Base-by-base conservation (phyloP, 2,797 vertebrate species). In the Poecilia gillii region DNA sequence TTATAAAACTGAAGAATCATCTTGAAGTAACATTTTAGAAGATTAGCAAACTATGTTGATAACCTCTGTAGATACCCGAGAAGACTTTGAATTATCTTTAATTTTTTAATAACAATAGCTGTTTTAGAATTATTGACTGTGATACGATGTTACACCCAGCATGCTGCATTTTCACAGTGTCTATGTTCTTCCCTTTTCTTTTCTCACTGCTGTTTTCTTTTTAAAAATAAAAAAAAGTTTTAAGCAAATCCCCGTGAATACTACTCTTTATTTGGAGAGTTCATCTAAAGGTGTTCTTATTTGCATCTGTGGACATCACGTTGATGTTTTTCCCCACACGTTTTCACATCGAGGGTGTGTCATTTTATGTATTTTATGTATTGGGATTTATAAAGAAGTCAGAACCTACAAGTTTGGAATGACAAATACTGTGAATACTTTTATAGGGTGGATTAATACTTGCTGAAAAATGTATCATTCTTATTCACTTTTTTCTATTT, bases 191-290 rank as follows among this genome's bases (percentile, higher is more conserved):
- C 81, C 28, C 33, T 73, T 75, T 36, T 39, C 46, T 41, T 45
- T 16, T 28, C 41, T 43, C 12, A 46, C 25, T 82, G 45, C 55
- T 0, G 70, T 82, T 78, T 84, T 76, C 49, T 78, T 82, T 84
- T 75, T 74, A 87, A 33, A 88, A 94, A 80, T 91, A 91, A 93
- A 86, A 41, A 41, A 25, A 85, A 3, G 49, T 86, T 90, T 87
- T 84, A 91, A 90, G 90, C 92, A 92, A 73, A 31, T 62, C 46
- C 5, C 18, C 45, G 4, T 11, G 1, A 14, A 43, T 45, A 3
- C 49, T 36, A 0, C 43, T 73, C 3, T 80, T 81, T 73, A 36
- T 76, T 89, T 31, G 2, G 6, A 66, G 25, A 45, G 23, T 28
- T 43, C n/a, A 28, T 12, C 2, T 2, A 73, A 36, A 49, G 45